Base-by-base conservation (phyloP, 1,140 invertebrate genomes). In the Drosophila rhopaloa region DNA sequence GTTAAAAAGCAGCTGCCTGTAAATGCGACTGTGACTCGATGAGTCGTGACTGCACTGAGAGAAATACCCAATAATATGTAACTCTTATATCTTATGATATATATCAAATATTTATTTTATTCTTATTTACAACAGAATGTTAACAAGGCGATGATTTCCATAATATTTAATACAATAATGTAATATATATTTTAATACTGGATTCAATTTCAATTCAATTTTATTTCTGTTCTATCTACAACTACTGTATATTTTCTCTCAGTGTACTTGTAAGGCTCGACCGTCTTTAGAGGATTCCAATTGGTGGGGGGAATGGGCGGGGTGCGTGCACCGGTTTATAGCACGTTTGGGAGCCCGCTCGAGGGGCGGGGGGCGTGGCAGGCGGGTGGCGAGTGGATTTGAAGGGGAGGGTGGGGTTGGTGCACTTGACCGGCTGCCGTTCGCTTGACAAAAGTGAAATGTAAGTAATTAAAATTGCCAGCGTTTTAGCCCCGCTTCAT, bases 381-480 rank as follows among this genome's bases (percentile, higher is more conserved):
- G 48, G 29, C 5, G 29, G 29, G 29, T 32, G 37, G 9, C 37
- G 27, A n/a, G 48, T 27, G 29, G 8, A 16, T 6, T 35, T 13
- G 1, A 5, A 10, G 27, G 27, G 37, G 10, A 8, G 41, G 48
- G 27, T 46, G 37, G 19, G 56, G 47, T 29, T 46, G 55, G 41
- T 76, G 83, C 83, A 86, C 83, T 86, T 86, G 83, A 75, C 76
- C 83, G 83, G 83, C 81, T 83, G 79, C 81, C 71, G 68, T 51
- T 59, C 68, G 55, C 65, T 85, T 82, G 68, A 71, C 73, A 86
- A 86, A 86, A 86, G 83, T 88, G 83, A 88, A 86, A 86, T 88
- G 83, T 70, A 86, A 86, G 83, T 86, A 86, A 86, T 86, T 86
- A 86, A 86, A 86, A 86, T 88, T 79, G 79, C 82, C 82, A 75